Percentiles rank a stretch among this genome's conserved stretches.
Conservation (phyloP, 2,888 invertebrate genomes). For the Taenaris catops region DNA sequence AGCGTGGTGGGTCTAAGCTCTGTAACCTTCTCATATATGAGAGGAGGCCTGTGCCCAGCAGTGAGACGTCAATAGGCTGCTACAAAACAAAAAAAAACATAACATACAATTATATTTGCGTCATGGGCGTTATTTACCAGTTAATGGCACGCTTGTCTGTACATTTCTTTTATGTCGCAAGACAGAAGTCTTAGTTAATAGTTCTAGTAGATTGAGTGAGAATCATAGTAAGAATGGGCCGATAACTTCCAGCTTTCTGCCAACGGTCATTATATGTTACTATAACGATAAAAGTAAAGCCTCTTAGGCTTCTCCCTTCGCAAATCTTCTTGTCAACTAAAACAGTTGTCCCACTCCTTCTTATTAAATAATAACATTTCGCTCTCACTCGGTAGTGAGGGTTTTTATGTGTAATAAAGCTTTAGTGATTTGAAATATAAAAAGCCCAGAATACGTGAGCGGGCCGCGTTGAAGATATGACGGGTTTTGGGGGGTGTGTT, state of each 20-base stretch:
- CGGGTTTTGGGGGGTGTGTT: background rate
- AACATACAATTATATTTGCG: too few species aligned
- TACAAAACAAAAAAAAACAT: too few species aligned
- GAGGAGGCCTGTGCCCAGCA: too few species aligned
- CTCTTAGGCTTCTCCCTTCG: slow-evolving; percentile 1
- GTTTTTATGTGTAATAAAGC: slow-evolving; percentile 13
- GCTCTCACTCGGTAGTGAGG: slow-evolving; percentile 3
- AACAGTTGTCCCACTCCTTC: background rate
- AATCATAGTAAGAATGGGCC: background rate
- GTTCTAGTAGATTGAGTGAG: too few species aligned
- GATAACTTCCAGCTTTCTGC: too few species aligned
- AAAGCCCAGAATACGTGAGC: slow-evolving; percentile 10
- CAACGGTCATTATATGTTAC: too few species aligned
- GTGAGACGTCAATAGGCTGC: too few species aligned
- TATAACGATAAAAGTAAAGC: background rate
- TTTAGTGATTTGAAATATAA: slow-evolving; percentile 11
- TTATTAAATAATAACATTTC: background rate
- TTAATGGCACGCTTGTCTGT: too few species aligned
- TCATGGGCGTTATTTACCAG: too few species aligned
- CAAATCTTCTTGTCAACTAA: slow-evolving; percentile 1
- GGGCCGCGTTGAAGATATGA: background rate
- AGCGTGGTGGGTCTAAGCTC: background rate
- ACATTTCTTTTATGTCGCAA: too few species aligned
- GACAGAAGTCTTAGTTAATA: too few species aligned
- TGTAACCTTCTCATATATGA: too few species aligned